Base-by-base conservation (phyloP, 2,797 vertebrate genomes). In the Pipistrellus kuhlii region DNA sequence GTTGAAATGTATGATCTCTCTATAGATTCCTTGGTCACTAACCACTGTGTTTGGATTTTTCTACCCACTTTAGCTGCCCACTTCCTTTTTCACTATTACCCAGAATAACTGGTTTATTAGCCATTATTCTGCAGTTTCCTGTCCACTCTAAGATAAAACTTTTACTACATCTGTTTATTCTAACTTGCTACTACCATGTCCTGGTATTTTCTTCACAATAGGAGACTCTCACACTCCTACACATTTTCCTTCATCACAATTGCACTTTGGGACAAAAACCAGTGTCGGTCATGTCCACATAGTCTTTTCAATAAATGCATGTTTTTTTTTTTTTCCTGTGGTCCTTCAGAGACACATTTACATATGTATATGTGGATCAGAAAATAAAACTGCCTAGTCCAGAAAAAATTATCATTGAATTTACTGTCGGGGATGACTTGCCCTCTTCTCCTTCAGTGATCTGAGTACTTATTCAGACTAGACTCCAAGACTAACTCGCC, bases 201-300 rank as follows among this genome's bases (percentile, higher is more conserved):
- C 32, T 69, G 25, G 44, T 80, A 64, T 86, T 94, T 93, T 96
- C 38, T 30, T 93, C 80, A 83, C 23, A 75, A 27, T 83, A 59
- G 44, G 44, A 93, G 69, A 88, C 15, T 92, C n/a, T 86, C n/a
- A 90, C 20, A 81, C 12, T 59, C 30, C 23, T 90, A 80, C n/a
- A 51, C 35, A 81, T 81, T 91, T 88, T 92, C 88, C 48, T 87
- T 77, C n/a, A 92, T 59, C 53, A 62, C 64, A 94, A 72, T 88
- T 91, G 38, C 44, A 85, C 30, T 85, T 90, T 69, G 51, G n/a
- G 51, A 64, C 55, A 88, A 88, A 78, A 96, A 48, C 17, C 72
- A 91, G 30, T 73, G 27, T 32, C 21, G 32, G 6, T 83, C 20
- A 27, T 69, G 10, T 32, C 23, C 51, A 80, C 3, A 46, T 66